These are phyloP conservation scores for Mechanitis mazaeus DNA, from an alignment of 2,888 invertebrate genomes.

Conservation along the genomic window DNA sequence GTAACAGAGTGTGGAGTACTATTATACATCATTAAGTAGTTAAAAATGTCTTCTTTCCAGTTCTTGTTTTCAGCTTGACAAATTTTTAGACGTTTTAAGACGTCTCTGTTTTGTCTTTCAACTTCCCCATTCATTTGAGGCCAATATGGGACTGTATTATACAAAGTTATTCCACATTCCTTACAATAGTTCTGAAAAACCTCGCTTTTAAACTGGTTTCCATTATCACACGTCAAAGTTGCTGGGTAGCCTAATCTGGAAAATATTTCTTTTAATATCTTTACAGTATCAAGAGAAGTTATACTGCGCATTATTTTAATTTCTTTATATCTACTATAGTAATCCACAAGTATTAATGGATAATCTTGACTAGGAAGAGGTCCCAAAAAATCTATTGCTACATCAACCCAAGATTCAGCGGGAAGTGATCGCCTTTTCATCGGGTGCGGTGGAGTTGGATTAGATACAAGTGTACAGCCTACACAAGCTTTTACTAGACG, in stretches of 20 bases:
- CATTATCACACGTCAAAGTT: background rate
- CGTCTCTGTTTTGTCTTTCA: background rate
- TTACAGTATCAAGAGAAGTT: slow-evolving; percentile 23
- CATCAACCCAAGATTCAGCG: slow-evolving; percentile 29
- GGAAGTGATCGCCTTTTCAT: slow-evolving; percentile 30
- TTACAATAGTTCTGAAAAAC: background rate
- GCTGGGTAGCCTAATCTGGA: background rate
- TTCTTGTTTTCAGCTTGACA: slow-evolving; percentile 7
- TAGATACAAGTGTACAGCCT: slow-evolving; percentile 28
- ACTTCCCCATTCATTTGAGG: background rate
- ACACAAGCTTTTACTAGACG: slow-evolving; percentile 24
- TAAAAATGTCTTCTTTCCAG: slow-evolving; percentile 4
- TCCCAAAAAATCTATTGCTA: slow-evolving; percentile 31
- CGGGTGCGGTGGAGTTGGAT: slow-evolving; percentile 22
- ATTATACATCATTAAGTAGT: slow-evolving; percentile 11
- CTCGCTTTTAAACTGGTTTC: background rate
- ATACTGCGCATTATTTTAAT: slow-evolving; percentile 24
- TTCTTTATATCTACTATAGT: slow-evolving; percentile 32
- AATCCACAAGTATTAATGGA: slow-evolving; percentile 32
- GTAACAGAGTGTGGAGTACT: slow-evolving; percentile 27
- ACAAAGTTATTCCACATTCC: background rate
- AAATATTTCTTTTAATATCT: slow-evolving; percentile 25
- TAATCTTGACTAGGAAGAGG: slow-evolving; percentile 30
- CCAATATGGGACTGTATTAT: background rate
- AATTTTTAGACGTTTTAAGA: slow-evolving; percentile 9